Conservation (phyloP, 2,797 vertebrate species). For the Holocentrus rufus region DNA sequence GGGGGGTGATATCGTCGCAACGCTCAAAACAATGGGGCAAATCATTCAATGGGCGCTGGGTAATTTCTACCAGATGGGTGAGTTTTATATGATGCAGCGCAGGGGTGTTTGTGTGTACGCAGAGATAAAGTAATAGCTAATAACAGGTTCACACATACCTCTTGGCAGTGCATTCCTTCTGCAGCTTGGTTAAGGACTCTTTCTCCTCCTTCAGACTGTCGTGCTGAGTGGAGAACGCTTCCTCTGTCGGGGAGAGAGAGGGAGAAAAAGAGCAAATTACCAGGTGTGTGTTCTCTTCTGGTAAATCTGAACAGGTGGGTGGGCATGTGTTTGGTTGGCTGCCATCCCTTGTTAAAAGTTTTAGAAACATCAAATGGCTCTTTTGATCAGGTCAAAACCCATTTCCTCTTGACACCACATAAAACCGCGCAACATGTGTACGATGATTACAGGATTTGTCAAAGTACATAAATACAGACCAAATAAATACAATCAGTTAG, state of each 20-base stretch:
- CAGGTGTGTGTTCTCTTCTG: constrained; percentile 55
- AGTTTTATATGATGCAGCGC: constrained; percentile 14
- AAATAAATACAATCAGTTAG: constrained; percentile 67
- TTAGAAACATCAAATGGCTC: constrained; percentile 62
- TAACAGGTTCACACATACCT: constrained; percentile 83
- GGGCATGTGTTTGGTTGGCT: constrained; percentile 62
- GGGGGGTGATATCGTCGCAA: constrained; percentile 39
- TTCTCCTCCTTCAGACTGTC: constrained; percentile 88
- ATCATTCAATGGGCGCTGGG: constrained; percentile 19
- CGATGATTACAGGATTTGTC: constrained; percentile 72
- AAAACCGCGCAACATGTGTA: constrained; percentile 69
- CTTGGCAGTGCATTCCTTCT: constrained; percentile 94
- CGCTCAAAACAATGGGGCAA: constrained; percentile 27
- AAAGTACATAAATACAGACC: constrained; percentile 69
- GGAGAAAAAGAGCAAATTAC: constrained; percentile 58
- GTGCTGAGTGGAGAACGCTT: constrained; percentile 84
- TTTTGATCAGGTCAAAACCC: constrained; percentile 66
- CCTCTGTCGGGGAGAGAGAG: constrained; percentile 81
- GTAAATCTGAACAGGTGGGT: constrained; percentile 69
- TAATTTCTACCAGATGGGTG: constrained; percentile 52
- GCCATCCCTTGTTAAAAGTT: constrained; percentile 55
- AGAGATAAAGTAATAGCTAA: constrained; percentile 59
- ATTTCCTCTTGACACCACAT: constrained; percentile 77
- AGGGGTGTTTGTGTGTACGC: constrained; percentile 20
- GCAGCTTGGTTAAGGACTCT: constrained; percentile 87